Evolutionary conservation across 2,888 invertebrate species (phyloP).

Genomic region (Drosophila koepferae): DNA sequence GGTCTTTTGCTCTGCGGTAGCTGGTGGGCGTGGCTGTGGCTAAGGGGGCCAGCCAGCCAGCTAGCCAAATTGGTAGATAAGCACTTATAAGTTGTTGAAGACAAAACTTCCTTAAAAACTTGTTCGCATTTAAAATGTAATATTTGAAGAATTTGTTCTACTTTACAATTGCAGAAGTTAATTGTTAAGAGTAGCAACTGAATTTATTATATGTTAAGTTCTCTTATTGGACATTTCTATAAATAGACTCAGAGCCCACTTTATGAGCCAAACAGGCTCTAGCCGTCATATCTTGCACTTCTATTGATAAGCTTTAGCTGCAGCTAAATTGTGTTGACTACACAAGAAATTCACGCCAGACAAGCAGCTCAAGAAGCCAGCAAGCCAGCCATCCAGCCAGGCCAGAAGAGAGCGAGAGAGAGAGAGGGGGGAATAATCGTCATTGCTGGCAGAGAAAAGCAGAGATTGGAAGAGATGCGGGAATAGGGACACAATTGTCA

Average conservation of each 20-base stretch:
- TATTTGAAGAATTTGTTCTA: background rate
- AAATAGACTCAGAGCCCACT: background rate
- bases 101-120: constrained; percentile 36
- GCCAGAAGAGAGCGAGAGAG: background rate
- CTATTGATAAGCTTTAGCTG: constrained; percentile 27
- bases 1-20: constrained; percentile 44
- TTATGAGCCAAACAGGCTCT: background rate
- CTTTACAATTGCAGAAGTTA: background rate
- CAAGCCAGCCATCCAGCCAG: background rate
- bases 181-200: background rate
- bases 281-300: constrained; percentile 8
- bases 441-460: background rate
- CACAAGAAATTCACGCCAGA: constrained; percentile 10
- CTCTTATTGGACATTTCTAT: background rate
- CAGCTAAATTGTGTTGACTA: constrained; percentile 29
- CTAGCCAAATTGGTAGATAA: constrained; percentile 46
- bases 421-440: background rate
- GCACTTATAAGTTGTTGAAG: constrained; percentile 37
- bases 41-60: background rate
- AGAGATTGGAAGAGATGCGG: background rate
- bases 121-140: constrained; percentile 22
- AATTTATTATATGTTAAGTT: background rate
- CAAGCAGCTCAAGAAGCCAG: background rate
- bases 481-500: constrained; percentile 35
- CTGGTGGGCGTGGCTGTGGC: background rate